These are phyloP conservation scores for Neodiprion virginianus DNA, from an alignment of 1,140 invertebrate species.

Conservation along the genomic window DNA sequence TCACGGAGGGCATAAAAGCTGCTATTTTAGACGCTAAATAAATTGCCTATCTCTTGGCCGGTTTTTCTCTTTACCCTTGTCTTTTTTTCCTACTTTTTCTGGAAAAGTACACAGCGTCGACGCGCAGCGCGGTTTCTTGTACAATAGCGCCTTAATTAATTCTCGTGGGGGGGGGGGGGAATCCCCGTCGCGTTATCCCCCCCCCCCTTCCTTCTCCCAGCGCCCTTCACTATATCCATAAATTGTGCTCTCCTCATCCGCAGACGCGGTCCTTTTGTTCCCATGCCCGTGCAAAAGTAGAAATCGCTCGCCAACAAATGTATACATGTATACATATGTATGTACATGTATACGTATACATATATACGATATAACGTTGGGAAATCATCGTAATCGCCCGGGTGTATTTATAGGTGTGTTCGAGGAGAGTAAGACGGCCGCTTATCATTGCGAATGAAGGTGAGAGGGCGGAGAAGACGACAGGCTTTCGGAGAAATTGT, in stretches of 20 bases:
- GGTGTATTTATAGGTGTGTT: too few species aligned
- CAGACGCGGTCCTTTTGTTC: background rate
- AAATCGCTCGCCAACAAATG: background rate
- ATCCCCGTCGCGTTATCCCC: background rate
- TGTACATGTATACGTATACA: too few species aligned
- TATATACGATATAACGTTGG: background rate
- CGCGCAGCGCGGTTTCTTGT: background rate
- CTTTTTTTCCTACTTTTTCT: background rate
- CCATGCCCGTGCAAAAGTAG: background rate
- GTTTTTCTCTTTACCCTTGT: too few species aligned
- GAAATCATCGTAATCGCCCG: background rate
- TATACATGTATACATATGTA: too few species aligned
- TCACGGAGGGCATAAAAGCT: background rate
- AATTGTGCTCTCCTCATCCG: background rate
- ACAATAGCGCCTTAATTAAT: constrained; percentile 7
- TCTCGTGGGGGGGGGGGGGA: background rate
- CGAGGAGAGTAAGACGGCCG: too few species aligned
- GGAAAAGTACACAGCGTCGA: background rate
- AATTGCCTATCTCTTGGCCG: background rate
- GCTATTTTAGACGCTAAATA: background rate
- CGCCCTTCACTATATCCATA: background rate
- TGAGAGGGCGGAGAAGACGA: too few species aligned
- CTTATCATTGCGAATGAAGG: too few species aligned
- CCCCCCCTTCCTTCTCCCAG: background rate
- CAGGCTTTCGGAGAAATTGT: too few species aligned